Evolutionary conservation across 2,888 invertebrate species (phyloP), one percentile per base, ranked within the genome.

Genomic region (Netelia fuscicornis): DNA sequence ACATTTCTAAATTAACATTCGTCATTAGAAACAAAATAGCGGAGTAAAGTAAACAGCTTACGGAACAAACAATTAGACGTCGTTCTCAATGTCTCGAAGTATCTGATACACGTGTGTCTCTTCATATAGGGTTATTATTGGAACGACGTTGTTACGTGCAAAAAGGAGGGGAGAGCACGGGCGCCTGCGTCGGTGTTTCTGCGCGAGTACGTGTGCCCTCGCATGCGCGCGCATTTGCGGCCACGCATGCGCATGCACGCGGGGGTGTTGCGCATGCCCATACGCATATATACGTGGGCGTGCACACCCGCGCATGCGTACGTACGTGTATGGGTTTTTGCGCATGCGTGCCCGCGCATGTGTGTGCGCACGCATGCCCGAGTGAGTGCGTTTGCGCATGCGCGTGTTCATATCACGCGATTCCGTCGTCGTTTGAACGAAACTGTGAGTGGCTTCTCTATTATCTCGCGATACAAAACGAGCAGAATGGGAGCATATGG

Each of bases 401-500:
- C 54, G 62, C 48, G 25, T 71, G 20, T 42, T 11, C 30, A 70
- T 64, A 72, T 44, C 71, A 52, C 13, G 37, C 60, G 20, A 10
- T 60, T 23, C 23, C 48, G 54, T 23, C 37, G 62, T 42, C 78
- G 79, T 70, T 83, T 83, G 52, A 75, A 56, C 74, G 10, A 72
- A 67, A 83, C 72, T 42, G 25, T 44, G 74, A 83, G 83, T 83
- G 83, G 83, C 83, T 71, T 54, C 54, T 44, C 71, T 68, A 37
- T 71, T 79, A 83, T 79, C 30, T 30, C 23, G 23, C 44, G 42
- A 79, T 42, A 72, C 56, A 58, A 67, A 83, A 83, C n/a, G 17
- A 56, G 58, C 60, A 76, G 64, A 84, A 84, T 76, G 71, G 83
- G 70, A 74, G 54, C 84, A 84, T 65, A 84, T 78, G 80, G 75